Base-by-base conservation (phyloP, 2,113 vertebrate species). In the Galemys pyrenaicus region DNA sequence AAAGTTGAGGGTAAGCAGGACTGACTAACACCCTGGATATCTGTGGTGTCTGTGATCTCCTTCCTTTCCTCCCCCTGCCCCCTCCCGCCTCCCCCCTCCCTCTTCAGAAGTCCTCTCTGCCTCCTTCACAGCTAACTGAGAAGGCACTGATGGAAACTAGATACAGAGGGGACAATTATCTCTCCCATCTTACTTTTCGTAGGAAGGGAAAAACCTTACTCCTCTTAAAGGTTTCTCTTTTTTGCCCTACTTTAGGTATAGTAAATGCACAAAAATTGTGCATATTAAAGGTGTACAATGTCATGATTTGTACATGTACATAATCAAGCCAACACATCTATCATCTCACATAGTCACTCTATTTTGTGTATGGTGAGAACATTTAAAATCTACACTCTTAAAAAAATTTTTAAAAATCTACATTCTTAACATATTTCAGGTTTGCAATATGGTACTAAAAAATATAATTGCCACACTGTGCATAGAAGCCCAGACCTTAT, bases 121-220 rank as follows among this genome's bases (percentile, higher is more conserved):
- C 28, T 75, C 32, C 6, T 9, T 68, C 49, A 35, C n/a, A 73
- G 74, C 20, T 30, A 81, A 46, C 19, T 24, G 41, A 39, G 73
- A 73, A 87, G 30, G 5, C 32, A 54, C 9, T 16, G 30, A 70
- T 32, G 58, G 65, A 35, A 88, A 68, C 28, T 39, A 5, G 2
- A 30, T 37, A 39, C 1, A 5, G 3, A 20, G 13, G 9, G 9
- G 44, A 44, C 0, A 3, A 65, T 20, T 20, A 11, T 26, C 3
- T 71, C 64, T 80, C 39, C 58, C 16, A 30, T 22, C 3, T 92
- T 49, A 58, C 16, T 39, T 62, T 54, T 35, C 35, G 16, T 22
- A 9, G 30, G 19, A 74, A 91, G 49, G 15, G 16, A 32, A 75
- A 74, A 35, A 44, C 35, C 32, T 86, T 80, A 44, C 22, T 46